Percentiles rank a stretch among this genome's conserved stretches.
These are phyloP conservation scores for Phalacrocorax brasilianus DNA, from an alignment of 2,113 vertebrate genomes.

Conservation along the genomic window DNA sequence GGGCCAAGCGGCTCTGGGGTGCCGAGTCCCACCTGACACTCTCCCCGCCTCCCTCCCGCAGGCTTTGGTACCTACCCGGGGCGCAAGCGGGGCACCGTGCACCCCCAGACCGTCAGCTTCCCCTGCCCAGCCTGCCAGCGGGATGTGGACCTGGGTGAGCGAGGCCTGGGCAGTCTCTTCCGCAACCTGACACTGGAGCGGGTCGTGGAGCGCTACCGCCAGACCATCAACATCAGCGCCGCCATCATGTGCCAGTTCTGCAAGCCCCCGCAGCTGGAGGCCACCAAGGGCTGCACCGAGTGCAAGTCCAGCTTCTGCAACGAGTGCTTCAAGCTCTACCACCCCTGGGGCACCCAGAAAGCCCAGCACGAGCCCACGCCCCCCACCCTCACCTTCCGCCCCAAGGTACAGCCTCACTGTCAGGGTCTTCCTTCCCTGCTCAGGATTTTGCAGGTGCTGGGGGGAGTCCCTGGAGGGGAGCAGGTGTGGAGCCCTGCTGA, in stretches of 20 bases:
- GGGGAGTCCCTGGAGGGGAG: no score
- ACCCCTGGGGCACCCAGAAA: conserved; percentile 96
- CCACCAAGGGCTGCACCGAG: conserved; percentile 95
- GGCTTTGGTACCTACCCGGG: conserved; percentile 93
- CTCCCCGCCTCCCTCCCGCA: background rate
- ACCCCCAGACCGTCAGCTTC: conserved; percentile 83
- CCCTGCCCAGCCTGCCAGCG: conserved; percentile 89
- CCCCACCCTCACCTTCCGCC: conserved; percentile 92
- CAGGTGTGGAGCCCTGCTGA: background rate
- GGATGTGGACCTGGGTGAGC: conserved; percentile 91
- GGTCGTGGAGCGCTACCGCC: conserved; percentile 88
- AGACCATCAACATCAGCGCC: conserved; percentile 74
- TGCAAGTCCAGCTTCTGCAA: conserved; percentile 97
- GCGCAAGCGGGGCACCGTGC: conserved; percentile 80
- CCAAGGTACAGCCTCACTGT: conserved; percentile 77
- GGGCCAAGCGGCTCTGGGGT: background rate
- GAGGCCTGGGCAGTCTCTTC: conserved; percentile 88
- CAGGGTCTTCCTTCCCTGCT: rapidly evolving
- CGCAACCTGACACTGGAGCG: conserved; percentile 96
- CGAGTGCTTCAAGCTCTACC: conserved; percentile 96
- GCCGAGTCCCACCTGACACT: rapidly evolving
- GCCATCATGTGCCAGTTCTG: conserved; percentile 95
- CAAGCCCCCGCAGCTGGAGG: conserved; percentile 90
- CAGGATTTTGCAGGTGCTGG: rapidly evolving
- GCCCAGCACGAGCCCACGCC: conserved; percentile 93